These are phyloP conservation scores for Phortica okadai DNA, from an alignment of 2,888 invertebrate genomes.

Conservation along the genomic window DNA sequence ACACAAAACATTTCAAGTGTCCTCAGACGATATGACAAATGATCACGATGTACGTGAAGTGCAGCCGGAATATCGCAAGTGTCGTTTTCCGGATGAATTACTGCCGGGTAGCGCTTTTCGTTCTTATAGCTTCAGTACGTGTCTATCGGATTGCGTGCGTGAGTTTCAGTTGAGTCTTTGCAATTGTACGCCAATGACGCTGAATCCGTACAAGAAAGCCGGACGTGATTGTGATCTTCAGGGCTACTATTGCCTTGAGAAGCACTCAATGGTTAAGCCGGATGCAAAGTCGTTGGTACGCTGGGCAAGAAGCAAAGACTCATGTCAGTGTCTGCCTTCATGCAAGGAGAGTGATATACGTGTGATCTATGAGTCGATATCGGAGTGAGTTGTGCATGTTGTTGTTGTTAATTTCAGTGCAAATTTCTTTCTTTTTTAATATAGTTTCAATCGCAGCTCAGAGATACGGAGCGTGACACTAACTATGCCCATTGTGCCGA, in stretches of 20 bases:
- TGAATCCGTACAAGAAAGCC: slow-evolving; percentile 79
- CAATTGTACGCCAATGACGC: slow-evolving; percentile 82
- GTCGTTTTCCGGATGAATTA: slow-evolving; percentile 82
- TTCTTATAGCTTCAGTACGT: slow-evolving; percentile 84
- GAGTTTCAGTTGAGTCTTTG: slow-evolving; percentile 80
- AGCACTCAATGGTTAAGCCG: slow-evolving; percentile 52
- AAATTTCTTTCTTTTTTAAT: not conserved
- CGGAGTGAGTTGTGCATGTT: slow-evolving; percentile 43
- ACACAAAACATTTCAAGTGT: slow-evolving; percentile 69
- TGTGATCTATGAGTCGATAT: slow-evolving; percentile 66
- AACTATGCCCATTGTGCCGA: slow-evolving; percentile 71
- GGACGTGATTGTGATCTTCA: slow-evolving; percentile 78
- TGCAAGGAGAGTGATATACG: slow-evolving; percentile 83
- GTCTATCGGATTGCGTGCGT: slow-evolving; percentile 83
- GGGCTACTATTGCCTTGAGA: slow-evolving; percentile 81
- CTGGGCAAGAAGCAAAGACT: slow-evolving; percentile 49
- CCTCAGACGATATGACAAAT: slow-evolving; percentile 81
- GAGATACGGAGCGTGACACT: slow-evolving; percentile 56
- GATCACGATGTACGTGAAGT: slow-evolving; percentile 81
- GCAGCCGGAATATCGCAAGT: slow-evolving; percentile 80
- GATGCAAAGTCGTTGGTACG: slow-evolving; percentile 77
- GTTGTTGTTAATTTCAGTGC: not conserved
- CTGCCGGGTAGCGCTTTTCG: slow-evolving; percentile 79
- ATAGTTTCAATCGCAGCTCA: slow-evolving; percentile 46
- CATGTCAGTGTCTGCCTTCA: slow-evolving; percentile 83